A percentile compares a stretch with the other conserved stretches of the same genome.
Conservation (phyloP, 2,797 vertebrate species). For the Phataginus tricuspis region DNA sequence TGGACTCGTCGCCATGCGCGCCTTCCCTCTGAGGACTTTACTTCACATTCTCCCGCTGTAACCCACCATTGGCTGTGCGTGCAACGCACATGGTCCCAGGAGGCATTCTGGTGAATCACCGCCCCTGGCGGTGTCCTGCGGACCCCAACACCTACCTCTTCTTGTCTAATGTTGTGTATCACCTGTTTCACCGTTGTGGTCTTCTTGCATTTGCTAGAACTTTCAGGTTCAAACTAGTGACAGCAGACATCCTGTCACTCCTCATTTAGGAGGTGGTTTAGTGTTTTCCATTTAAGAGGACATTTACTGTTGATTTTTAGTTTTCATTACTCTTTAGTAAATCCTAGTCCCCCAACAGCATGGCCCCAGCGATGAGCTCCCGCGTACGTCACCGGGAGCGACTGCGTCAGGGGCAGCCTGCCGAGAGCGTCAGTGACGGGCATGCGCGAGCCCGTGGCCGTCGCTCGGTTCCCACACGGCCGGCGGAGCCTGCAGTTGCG, state of each 20-base stretch:
- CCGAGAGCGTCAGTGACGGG: too few species aligned
- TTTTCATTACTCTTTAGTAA: not conserved
- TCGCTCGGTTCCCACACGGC: too few species aligned
- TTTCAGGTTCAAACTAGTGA: not conserved
- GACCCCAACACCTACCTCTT: not conserved
- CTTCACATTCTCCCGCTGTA: too few species aligned
- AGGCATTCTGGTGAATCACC: not conserved
- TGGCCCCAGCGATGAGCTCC: fast-evolving
- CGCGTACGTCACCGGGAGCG: too few species aligned
- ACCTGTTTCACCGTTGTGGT: not conserved
- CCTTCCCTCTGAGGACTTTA: too few species aligned
- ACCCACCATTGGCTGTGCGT: not conserved
- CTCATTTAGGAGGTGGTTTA: not conserved
- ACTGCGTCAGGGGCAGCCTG: too few species aligned
- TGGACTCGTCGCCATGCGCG: not conserved
- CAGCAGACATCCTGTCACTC: not conserved
- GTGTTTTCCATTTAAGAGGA: too few species aligned
- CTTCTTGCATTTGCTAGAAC: not conserved
- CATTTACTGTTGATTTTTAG: not conserved
- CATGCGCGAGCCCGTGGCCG: too few species aligned
- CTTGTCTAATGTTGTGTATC: fast-evolving
- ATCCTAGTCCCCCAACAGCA: not conserved
- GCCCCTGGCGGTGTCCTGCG: not conserved
- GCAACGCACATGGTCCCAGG: fast-evolving
- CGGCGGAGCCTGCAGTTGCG: too few species aligned